phyloP scores from a whole-genome alignment of 2,797 vertebrate genomes.

The Scyliorhinus canicula region DNA sequence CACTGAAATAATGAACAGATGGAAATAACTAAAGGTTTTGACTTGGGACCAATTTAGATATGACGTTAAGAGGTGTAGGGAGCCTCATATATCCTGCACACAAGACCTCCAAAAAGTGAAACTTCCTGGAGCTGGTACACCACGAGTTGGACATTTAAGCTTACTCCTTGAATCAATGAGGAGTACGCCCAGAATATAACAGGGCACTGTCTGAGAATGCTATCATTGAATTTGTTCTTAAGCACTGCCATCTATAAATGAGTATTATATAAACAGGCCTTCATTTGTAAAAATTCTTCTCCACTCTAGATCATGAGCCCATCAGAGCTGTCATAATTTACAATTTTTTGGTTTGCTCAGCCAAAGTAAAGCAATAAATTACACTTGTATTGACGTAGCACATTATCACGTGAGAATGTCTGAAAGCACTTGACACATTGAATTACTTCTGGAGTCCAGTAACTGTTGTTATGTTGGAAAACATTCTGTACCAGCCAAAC shows the following conservation, averaged over 20 bases:
- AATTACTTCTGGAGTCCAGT: not conserved
- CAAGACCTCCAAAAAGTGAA: not conserved
- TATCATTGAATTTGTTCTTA: not conserved
- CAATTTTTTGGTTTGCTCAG: not conserved
- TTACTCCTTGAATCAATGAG: not conserved
- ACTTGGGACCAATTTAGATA: not conserved
- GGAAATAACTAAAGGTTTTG: not conserved
- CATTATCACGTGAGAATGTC: not conserved
- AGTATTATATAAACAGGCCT: not conserved
- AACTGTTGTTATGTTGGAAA: constrained; percentile 23
- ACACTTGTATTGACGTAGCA: not conserved
- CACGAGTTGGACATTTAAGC: not conserved
- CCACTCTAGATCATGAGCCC: not conserved
- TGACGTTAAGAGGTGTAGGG: not conserved
- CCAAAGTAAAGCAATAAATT: not conserved
- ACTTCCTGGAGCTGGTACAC: not conserved
- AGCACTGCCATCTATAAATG: not conserved
- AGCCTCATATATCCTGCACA: not conserved
- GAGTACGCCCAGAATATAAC: not conserved
- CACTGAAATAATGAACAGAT: not conserved
- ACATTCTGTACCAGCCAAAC: constrained; percentile 9
- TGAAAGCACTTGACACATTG: not conserved
- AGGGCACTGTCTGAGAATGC: not conserved
- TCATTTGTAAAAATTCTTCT: not conserved
- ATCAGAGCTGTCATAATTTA: not conserved